Base-by-base conservation (phyloP, 2,113 vertebrate species). In the Centropus bengalensis region DNA sequence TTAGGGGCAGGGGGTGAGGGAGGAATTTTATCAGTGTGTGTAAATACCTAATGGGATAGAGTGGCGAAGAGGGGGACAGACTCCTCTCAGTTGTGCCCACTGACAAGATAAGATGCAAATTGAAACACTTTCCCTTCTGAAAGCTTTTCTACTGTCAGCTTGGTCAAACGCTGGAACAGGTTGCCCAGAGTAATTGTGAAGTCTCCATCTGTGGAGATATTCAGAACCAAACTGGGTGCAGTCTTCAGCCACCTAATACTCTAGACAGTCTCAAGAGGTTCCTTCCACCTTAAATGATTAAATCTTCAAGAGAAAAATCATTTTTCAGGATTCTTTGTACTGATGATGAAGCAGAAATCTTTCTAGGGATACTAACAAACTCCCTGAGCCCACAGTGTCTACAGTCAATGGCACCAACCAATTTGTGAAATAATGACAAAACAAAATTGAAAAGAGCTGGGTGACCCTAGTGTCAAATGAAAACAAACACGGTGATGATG, bases 1-100 rank as follows among this genome's bases (percentile, higher is more conserved):
- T n/a, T 0, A 0, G 13, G 44, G 27, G 12, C 22, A 27, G 23
- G 9, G 17, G 10, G 10, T 40, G 36, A 22, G 47, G 47, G 47
- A 45, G 47, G 10, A 28, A 88, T 62, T 60, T 87, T 52, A 51
- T 24, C 32, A 33, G 28, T 15, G 6, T 28, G 12, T 74, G 36
- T 64, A 89, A 78, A 78, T 9, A 44, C 26, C 22, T 69, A 17
- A 27, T 1, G 3, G 54, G 32, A 88, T 33, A 14, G 30, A 79
- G 14, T 17, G 30, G 38, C 56, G 20, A 74, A 75, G 47, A 74
- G 27, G 47, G 7, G 75, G 38, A 12, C 44, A 79, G 42, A 22
- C 33, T 94, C 58, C 24, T 68, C 85, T 82, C 79, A 64, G 33
- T 36, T 76, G 71, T 42, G 52, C 28, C 32, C 27, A 44, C 45